Evolutionary conservation across 2,113 vertebrate genomes (phyloP).

Genomic region (Thalassarche chlororhynchos): DNA sequence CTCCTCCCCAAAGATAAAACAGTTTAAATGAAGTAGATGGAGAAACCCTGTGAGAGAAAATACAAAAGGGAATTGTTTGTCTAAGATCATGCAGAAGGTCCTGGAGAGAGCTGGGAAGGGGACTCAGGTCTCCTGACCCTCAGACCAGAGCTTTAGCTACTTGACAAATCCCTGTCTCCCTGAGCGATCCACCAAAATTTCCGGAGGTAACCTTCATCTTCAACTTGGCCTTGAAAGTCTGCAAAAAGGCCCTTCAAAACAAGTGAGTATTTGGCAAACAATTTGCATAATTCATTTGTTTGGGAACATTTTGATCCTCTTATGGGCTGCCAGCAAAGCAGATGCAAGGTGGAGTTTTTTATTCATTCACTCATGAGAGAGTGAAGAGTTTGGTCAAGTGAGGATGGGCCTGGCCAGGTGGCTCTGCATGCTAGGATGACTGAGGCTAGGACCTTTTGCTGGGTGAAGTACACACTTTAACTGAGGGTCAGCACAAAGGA

Average conservation of each 20-base stretch:
- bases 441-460: background rate
- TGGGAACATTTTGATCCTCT: conserved; percentile 21
- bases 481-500: background rate
- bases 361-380: background rate
- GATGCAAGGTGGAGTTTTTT: conserved; percentile 27
- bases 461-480: background rate
- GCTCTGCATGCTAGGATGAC: background rate
- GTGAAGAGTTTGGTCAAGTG: background rate
- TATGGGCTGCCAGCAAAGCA: background rate
- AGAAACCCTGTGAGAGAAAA: background rate
- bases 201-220: background rate
- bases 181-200: background rate
- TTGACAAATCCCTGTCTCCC: background rate
- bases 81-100: background rate
- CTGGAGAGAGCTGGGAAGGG: background rate
- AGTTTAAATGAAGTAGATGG: background rate
- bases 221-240: background rate
- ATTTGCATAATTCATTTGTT: conserved; percentile 5
- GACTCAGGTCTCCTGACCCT: background rate
- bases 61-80: background rate
- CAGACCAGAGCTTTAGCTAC: background rate
- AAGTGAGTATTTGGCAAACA: conserved; percentile 16
- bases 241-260: background rate
- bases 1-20: background rate
- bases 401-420: background rate